Conservation (phyloP, 2,797 vertebrate species). For the Lagothrix lagotricha region DNA sequence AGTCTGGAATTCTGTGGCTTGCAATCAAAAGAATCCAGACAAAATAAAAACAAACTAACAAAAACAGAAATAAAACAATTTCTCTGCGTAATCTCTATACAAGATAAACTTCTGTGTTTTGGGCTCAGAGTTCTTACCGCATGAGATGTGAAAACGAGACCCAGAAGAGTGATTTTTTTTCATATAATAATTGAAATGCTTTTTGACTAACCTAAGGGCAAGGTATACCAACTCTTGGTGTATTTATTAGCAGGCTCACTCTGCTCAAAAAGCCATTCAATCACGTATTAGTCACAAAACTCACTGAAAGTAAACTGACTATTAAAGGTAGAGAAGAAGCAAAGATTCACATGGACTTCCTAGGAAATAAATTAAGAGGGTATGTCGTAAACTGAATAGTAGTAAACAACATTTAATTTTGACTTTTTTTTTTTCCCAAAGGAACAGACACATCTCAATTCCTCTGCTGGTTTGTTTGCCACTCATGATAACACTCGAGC, state of each 20-base stretch:
- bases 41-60: not conserved
- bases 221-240: not conserved
- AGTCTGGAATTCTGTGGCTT: not conserved
- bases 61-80: not conserved
- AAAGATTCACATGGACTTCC: constrained; percentile 9
- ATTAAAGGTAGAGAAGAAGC: not conserved
- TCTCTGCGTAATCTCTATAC: not conserved
- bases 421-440: constrained; percentile 46
- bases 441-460: constrained; percentile 17
- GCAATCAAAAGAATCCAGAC: not conserved
- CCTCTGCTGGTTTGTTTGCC: constrained; percentile 57
- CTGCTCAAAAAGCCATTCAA: not conserved
- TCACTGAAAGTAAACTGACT: not conserved
- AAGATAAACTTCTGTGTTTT: not conserved
- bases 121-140: not conserved
- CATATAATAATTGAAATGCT: not conserved
- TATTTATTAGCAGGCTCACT: not conserved
- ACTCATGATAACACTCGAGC: not conserved
- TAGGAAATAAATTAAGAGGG: not conserved
- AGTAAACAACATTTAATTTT: constrained; percentile 61
- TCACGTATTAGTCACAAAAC: not conserved
- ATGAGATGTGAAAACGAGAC: not conserved
- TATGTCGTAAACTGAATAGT: not conserved
- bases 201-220: not conserved
- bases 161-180: not conserved